Base-by-base conservation (phyloP, 2,888 invertebrate genomes). In the Incurvaria masculella region DNA sequence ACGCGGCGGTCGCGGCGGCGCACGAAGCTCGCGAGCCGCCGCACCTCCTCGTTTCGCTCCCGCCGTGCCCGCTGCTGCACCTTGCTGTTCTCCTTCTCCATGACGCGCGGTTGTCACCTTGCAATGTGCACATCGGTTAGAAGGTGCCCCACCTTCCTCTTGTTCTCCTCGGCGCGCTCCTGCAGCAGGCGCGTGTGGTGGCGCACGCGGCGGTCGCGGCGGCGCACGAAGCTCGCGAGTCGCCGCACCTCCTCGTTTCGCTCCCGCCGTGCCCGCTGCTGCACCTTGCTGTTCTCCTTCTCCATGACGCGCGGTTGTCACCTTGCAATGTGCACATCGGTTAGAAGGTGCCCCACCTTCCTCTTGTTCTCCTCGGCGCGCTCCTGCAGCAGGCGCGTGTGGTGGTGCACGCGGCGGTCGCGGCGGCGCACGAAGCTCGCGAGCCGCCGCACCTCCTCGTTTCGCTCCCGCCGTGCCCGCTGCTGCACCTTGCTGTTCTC, bases 51-150 rank as follows among this genome's bases (percentile, higher is more conserved):
- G 69, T 98, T 99, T 46, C 98, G 81, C 60, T 96, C 94, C 59
- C 89, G 91, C 52, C 87, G 89, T 0, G 96, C 97, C 59, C 89
- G 91, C 57, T 91, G 91, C 5, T 96, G 80, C 14, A 94, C 81
- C 68, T 97, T 98, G 63, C 94, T 95, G 68, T 98, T 97, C 61
- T 98, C 97, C 61, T 95, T 96, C 60, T 98, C 97, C 71, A 96
- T 90, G 4, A 92, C 79, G 53, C 88, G 79, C 95, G 80, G 62
- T 94, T 91, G 46, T 87, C 86, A n/a, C 91, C 89, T 59, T 94
- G 89, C 21, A 87, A 81, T n/a, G n/a, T n/a, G n/a, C n/a, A n/a
- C n/a, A n/a, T n/a, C n/a, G n/a, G n/a, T n/a, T n/a, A n/a, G n/a
- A n/a, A n/a, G n/a, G n/a, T n/a, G n/a, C n/a, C n/a, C n/a, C n/a